Percentiles rank a stretch among this genome's conserved stretches.
Conservation (phyloP, 2,888 invertebrate species). For the Abscondita cerata region DNA sequence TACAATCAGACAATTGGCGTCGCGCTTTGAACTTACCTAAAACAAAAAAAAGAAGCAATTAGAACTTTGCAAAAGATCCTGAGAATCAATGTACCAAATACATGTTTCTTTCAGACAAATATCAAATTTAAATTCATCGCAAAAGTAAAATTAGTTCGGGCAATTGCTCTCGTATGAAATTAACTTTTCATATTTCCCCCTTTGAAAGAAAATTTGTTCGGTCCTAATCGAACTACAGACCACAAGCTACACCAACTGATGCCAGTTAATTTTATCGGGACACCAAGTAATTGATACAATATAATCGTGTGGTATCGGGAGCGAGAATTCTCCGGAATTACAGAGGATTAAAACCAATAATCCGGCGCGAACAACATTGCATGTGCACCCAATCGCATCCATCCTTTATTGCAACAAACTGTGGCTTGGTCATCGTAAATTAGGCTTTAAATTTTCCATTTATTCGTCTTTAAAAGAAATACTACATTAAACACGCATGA, state of each 20-base stretch:
- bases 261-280: constrained; percentile 41
- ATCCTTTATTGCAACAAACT: constrained; percentile 28
- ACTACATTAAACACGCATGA: too few relatives aligned
- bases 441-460: constrained; percentile 30
- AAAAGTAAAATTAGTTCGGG: not conserved
- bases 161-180: not conserved
- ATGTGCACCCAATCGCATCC: constrained; percentile 39
- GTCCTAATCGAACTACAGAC: constrained; percentile 10
- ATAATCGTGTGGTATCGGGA: constrained; percentile 44
- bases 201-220: constrained; percentile 5
- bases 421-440: constrained; percentile 31
- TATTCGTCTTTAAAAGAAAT: too few relatives aligned
- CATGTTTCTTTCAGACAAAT: too few relatives aligned
- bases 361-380: constrained; percentile 43
- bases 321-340: constrained; percentile 44
- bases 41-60: not conserved
- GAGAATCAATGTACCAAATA: too few relatives aligned
- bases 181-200: constrained; percentile 5
- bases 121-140: too few relatives aligned
- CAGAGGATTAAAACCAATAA: constrained; percentile 45
- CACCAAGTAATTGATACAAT: constrained; percentile 45
- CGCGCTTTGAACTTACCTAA: not conserved
- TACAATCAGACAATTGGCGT: too few relatives aligned
- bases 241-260: constrained; percentile 25
- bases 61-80: too few relatives aligned